phyloP scores from a whole-genome alignment of 1,140 invertebrate genomes.

The Yoshiicerus persimilis region DNA sequence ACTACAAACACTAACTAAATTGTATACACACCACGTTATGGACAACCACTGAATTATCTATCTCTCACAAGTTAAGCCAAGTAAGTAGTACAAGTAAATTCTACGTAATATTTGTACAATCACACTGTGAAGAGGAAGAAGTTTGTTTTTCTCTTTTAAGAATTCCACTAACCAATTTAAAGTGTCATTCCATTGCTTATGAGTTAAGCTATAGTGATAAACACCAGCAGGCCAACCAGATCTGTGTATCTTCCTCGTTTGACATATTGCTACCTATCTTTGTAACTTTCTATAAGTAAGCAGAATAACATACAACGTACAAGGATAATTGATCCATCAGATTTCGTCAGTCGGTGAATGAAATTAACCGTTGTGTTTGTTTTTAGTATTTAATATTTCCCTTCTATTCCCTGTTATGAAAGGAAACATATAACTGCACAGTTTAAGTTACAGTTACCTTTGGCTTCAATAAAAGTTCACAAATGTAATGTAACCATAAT shows the following conservation, averaged over 20 bases:
- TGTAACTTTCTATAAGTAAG: too few species aligned
- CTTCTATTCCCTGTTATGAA: neutral
- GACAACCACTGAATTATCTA: neutral
- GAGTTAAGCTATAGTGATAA: conserved; percentile 28
- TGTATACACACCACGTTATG: neutral
- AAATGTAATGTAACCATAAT: too few species aligned
- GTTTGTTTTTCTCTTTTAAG: conserved; percentile 10
- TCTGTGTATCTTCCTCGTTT: neutral
- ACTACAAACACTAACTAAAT: neutral
- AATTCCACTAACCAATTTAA: neutral
- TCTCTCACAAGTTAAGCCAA: neutral
- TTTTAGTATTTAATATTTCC: neutral
- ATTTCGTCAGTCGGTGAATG: conserved; percentile 33
- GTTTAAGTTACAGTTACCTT: neutral
- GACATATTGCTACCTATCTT: neutral
- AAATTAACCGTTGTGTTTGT: conserved; percentile 21
- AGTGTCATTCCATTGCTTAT: conserved; percentile 31
- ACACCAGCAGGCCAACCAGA: conserved; percentile 30
- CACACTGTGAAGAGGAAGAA: neutral
- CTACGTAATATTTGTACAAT: neutral
- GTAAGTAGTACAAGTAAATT: neutral
- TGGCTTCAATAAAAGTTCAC: neutral
- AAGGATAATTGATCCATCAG: conserved; percentile 40
- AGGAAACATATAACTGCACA: neutral
- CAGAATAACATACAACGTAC: neutral